Evolutionary conservation across 2,113 vertebrate species (phyloP).

Genomic region (Salvelinus sp.): DNA sequence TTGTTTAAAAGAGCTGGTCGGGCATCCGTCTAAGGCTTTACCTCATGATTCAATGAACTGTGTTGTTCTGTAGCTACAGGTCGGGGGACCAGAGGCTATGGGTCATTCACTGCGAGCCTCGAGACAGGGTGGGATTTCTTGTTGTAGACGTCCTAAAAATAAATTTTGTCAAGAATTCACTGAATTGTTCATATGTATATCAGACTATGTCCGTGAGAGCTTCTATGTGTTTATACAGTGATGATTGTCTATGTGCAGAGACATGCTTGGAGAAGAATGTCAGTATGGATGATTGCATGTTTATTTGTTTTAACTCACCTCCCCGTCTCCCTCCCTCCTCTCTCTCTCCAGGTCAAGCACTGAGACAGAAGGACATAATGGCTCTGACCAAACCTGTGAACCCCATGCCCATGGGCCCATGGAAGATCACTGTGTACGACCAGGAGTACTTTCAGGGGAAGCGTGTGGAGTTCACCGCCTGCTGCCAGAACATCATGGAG

Average conservation of each 20-base stretch:
- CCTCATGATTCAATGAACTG: background rate
- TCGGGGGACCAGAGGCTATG: background rate
- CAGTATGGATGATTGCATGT: too few relatives aligned
- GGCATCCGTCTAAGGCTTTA: background rate
- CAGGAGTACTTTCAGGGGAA: slow-evolving; percentile 96
- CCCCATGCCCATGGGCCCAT: slow-evolving; percentile 82
- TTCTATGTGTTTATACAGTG: too few relatives aligned
- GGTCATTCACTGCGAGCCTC: background rate
- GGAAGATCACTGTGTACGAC: slow-evolving; percentile 97
- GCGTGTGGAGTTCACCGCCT: slow-evolving; percentile 89
- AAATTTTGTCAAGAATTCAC: too few relatives aligned
- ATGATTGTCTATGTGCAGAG: too few relatives aligned
- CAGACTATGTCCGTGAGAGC: too few relatives aligned
- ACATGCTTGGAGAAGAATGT: background rate
- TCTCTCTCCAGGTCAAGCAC: slow-evolving; percentile 56
- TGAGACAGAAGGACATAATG: slow-evolving; percentile 75
- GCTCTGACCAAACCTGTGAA: slow-evolving; percentile 82
- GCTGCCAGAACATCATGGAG: slow-evolving; percentile 93
- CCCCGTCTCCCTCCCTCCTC: too few relatives aligned
- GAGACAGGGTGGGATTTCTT: background rate
- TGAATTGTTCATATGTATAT: too few relatives aligned
- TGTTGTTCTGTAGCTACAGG: background rate
- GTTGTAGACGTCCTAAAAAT: too few relatives aligned
- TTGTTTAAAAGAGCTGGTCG: background rate
- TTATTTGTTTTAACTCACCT: background rate